Evolutionary conservation across 1,140 invertebrate species (phyloP).

Genomic region (Copidosoma floridanum): DNA sequence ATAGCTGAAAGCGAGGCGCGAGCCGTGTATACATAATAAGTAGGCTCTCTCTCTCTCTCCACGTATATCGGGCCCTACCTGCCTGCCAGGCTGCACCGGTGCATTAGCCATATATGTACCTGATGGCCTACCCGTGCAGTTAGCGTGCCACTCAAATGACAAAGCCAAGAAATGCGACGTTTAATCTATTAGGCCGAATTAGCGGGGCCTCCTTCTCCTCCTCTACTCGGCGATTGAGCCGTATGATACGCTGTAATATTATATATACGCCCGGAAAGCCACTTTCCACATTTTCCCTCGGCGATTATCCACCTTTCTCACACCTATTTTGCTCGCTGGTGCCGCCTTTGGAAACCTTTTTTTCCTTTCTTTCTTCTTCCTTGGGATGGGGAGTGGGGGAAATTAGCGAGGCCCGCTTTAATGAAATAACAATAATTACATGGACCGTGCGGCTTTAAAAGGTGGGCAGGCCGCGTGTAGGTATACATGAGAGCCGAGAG

Average conservation of each 20-base stretch:
- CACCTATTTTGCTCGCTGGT: neutral
- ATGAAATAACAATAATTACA: neutral
- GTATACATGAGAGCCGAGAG: neutral
- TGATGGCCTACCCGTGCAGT: too few relatives aligned
- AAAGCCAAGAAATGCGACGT: slow-evolving; percentile 27
- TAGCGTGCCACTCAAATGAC: slow-evolving; percentile 39
- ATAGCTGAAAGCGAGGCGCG: neutral
- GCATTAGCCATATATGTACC: too few relatives aligned
- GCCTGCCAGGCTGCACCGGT: too few relatives aligned
- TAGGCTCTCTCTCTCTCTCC: slow-evolving; percentile 28
- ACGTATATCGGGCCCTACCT: too few relatives aligned
- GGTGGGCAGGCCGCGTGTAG: neutral
- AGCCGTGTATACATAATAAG: neutral
- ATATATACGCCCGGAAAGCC: too few relatives aligned
- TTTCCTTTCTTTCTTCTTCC: neutral
- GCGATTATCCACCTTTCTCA: neutral
- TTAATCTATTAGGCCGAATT: slow-evolving; percentile 37
- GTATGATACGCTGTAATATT: neutral
- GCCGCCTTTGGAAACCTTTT: neutral
- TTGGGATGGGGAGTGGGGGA: too few relatives aligned
- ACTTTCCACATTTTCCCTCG: neutral
- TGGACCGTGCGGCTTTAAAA: neutral
- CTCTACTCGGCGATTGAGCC: slow-evolving; percentile 15
- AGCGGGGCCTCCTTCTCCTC: slow-evolving; percentile 1
- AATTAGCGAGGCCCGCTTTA: neutral